These are phyloP conservation scores for Emydocephalus ijimae DNA, from an alignment of 2,113 vertebrate genomes.

Conservation along the genomic window DNA sequence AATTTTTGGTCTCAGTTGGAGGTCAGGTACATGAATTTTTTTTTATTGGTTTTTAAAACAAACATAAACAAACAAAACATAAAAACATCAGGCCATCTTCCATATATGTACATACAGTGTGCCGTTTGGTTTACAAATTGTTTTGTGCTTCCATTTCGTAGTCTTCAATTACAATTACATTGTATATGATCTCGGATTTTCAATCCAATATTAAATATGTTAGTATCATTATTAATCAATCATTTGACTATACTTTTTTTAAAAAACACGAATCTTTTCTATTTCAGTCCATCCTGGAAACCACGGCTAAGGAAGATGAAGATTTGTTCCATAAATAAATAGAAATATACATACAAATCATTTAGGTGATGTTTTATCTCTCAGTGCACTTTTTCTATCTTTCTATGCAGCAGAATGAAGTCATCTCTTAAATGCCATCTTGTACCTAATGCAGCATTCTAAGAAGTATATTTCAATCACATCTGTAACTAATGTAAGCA, in stretches of 20 bases:
- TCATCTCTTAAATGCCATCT: not conserved
- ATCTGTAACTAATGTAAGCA: not conserved
- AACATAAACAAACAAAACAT: too few species aligned
- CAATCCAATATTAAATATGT: too few species aligned
- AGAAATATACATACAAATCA: not conserved
- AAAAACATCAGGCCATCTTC: too few species aligned
- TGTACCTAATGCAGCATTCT: not conserved
- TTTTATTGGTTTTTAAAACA: not conserved
- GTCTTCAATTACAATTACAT: too few species aligned
- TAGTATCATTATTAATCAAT: too few species aligned
- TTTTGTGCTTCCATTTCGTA: too few species aligned
- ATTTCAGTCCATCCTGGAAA: not conserved
- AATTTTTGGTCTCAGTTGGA: slow-evolving; percentile 4
- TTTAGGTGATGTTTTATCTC: not conserved
- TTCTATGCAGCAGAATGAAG: not conserved
- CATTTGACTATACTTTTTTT: too few species aligned
- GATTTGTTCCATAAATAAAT: not conserved
- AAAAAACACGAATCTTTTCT: not conserved
- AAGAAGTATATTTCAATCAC: not conserved
- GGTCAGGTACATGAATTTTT: not conserved
- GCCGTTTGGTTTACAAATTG: too few species aligned
- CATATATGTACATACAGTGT: too few species aligned
- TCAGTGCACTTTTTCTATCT: not conserved
- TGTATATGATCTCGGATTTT: too few species aligned
- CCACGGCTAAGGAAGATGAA: not conserved